These are phyloP conservation scores for Limnephilus marmoratus DNA, from an alignment of 2,888 invertebrate genomes.

Conservation along the genomic window DNA sequence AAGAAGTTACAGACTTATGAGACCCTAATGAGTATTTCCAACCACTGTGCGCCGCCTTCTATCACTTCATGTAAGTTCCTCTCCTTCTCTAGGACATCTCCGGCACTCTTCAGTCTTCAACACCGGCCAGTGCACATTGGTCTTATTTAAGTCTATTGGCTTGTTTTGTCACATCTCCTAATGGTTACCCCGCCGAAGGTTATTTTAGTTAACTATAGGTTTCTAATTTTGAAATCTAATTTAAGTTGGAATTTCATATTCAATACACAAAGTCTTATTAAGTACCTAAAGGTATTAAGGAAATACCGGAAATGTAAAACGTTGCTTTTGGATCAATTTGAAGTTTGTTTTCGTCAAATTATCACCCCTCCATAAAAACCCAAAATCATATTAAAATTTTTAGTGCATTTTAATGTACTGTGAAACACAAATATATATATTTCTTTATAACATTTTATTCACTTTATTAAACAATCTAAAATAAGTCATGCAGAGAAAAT, in stretches of 20 bases:
- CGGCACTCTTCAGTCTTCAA: background rate
- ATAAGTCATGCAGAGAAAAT: background rate
- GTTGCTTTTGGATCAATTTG: background rate
- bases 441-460: background rate
- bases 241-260: no score
- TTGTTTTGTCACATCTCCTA: background rate
- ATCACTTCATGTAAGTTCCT: background rate
- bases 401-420: background rate
- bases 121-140: no score
- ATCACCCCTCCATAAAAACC: background rate
- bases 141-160: background rate
- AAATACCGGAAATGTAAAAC: no score
- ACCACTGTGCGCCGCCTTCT: no score
- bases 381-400: background rate
- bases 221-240: no score
- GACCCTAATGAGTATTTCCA: no score
- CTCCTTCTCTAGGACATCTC: background rate
- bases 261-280: no score
- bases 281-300: no score
- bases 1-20: no score
- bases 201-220: background rate
- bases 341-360: background rate
- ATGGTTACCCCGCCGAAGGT: constrained; percentile 8
- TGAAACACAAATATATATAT: background rate
- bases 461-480: background rate